Evolutionary conservation across 1,140 invertebrate genomes (phyloP).

Genomic region (Delia radicum): DNA sequence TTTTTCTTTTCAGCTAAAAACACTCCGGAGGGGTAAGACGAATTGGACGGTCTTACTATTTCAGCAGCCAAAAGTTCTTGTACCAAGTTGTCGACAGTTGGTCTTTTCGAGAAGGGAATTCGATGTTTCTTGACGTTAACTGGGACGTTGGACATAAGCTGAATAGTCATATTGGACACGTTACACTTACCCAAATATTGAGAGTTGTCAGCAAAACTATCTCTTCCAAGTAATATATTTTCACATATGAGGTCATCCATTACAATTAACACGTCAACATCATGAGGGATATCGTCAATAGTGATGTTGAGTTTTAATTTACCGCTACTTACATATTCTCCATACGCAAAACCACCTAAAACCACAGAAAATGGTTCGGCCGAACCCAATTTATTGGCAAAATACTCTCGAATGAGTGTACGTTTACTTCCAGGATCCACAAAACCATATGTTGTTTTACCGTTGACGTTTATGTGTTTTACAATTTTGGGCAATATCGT

Average conservation of each 20-base stretch:
- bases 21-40: conserved; percentile 35
- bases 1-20: conserved; percentile 42
- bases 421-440: not conserved
- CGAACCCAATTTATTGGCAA: not conserved
- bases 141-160: conserved; percentile 10
- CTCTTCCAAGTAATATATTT: not conserved
- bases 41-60: conserved; percentile 36
- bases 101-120: conserved; percentile 37
- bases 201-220: not conserved
- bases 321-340: conserved; percentile 1
- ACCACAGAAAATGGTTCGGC: not conserved
- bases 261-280: not conserved
- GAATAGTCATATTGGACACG: conserved; percentile 28
- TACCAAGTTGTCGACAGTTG: conserved; percentile 35
- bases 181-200: conserved; percentile 9
- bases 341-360: conserved; percentile 20
- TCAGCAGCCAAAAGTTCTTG: conserved; percentile 23
- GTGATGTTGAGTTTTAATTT: not conserved
- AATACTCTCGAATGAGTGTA: not conserved
- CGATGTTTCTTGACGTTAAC: conserved; percentile 33
- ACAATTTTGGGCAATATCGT: not conserved
- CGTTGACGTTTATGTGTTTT: not conserved
- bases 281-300: not conserved
- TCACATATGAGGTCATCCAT: not conserved
- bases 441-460: not conserved